phyloP scores from a whole-genome alignment of 2,797 vertebrate species.

The Rhincodon typus region DNA sequence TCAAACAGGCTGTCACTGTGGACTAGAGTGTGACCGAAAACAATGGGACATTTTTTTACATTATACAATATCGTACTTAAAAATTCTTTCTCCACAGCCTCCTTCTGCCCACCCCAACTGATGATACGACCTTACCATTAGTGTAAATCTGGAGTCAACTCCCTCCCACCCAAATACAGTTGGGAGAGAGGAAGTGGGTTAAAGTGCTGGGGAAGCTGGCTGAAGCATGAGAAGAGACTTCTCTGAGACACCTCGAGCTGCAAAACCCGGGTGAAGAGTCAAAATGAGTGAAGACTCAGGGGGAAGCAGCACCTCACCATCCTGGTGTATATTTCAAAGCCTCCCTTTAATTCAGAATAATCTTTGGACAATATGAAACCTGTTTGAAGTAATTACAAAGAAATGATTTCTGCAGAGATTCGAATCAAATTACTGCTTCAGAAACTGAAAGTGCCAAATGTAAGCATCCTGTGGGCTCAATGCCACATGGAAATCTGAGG shows the following conservation, averaged over 20 bases:
- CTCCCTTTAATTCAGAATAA: not conserved
- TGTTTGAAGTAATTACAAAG: not conserved
- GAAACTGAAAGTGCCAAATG: not conserved
- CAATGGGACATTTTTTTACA: not conserved
- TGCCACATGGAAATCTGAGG: too few relatives aligned
- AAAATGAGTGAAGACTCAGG: not conserved
- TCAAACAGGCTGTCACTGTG: too few relatives aligned
- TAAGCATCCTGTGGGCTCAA: not conserved
- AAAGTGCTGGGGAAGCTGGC: not conserved
- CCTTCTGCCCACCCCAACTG: not conserved
- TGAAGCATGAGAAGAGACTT: too few relatives aligned
- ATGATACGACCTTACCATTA: not conserved
- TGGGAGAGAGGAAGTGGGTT: not conserved
- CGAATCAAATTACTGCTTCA: not conserved
- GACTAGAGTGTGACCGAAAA: not conserved
- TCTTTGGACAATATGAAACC: not conserved
- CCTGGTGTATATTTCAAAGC: not conserved
- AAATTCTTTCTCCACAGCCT: not conserved
- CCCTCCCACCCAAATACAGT: not conserved
- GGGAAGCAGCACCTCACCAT: too few relatives aligned
- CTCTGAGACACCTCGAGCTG: too few relatives aligned
- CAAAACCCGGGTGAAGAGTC: not conserved
- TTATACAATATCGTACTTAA: not conserved
- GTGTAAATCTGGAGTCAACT: too few relatives aligned
- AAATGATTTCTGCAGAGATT: not conserved